Conservation (phyloP, 2,888 invertebrate genomes). For the Lochmaea crataegi region DNA sequence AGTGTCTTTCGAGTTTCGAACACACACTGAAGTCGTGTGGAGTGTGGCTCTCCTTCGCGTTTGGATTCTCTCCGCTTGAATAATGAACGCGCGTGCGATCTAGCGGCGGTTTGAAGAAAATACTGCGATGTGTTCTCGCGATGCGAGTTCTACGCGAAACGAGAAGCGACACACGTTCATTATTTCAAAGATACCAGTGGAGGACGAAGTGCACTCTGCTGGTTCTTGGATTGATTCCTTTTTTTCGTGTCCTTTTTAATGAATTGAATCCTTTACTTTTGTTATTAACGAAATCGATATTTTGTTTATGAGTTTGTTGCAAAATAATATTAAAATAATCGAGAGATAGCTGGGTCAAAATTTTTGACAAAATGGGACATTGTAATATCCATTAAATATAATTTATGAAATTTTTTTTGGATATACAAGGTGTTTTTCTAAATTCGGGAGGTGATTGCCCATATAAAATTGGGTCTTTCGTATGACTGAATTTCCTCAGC, state of each 20-base stretch:
- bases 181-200: slow-evolving; percentile 26
- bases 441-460: no score
- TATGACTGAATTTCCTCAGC: no score
- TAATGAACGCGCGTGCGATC: slow-evolving; percentile 69
- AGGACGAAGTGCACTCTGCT: slow-evolving; percentile 34
- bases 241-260: slow-evolving; percentile 38
- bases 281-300: not conserved
- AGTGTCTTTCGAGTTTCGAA: slow-evolving; percentile 61
- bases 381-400: no score
- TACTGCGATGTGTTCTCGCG: slow-evolving; percentile 41
- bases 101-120: slow-evolving; percentile 55
- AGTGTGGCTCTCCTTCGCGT: slow-evolving; percentile 57
- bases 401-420: no score
- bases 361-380: no score
- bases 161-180: slow-evolving; percentile 44
- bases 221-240: slow-evolving; percentile 46
- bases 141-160: slow-evolving; percentile 14
- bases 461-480: no score
- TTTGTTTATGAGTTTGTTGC: no score
- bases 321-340: no score
- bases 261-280: not conserved
- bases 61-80: slow-evolving; percentile 63
- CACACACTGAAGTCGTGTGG: slow-evolving; percentile 68
- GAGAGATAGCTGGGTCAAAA: no score
- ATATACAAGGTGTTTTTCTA: no score